Evolutionary conservation across 2,797 vertebrate species (phyloP), one percentile per base, ranked within the genome.

Genomic region (Anguilla obscura): DNA sequence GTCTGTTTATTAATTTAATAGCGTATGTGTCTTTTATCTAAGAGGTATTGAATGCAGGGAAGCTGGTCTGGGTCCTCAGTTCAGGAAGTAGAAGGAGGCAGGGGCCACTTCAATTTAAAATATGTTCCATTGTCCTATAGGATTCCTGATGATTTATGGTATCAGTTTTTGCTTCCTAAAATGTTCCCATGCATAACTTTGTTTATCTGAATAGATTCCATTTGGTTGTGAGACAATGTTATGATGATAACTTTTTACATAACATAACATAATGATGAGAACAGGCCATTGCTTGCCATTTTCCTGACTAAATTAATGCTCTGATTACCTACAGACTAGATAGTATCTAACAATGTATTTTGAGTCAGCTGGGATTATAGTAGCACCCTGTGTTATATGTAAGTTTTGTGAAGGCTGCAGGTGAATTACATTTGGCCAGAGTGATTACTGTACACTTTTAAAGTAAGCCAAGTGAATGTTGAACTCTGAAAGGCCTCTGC

Each of bases 1-100:
- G 74, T 79, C 74, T 79, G 74, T 79, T 79, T 40, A 79, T 45
- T 79, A 45, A 40, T 79, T 79, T 79, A 80, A 80, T 24, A 80
- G 76, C 18, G 40, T 48, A 36, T 48, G 18, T 79, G 36, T 45
- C 3, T 45, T 80, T 80, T 80, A 36, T 74, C 24, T 74, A 24
- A 48, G 71, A 76, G 76, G 40, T 80, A 33, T 80, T 45, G 76
- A 80, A 24, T 18, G 69, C 69, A 36, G 16, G 76, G 36, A 16
- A 48, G 33, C 76, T 45, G 76, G 33, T 80, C 40, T 40, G 76
- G 33, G 18, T 6, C 14, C 76, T 45, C 40, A 3, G 76, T 80
- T 40, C 16, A 36, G 74, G 74, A 14, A 45, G 10, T 1, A 16
- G 5, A 40, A 80, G 76, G 36, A 7, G 36, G 33, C 63, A 7